phyloP scores from a whole-genome alignment of 2,113 vertebrate genomes.

The Clarias gariepinus region DNA sequence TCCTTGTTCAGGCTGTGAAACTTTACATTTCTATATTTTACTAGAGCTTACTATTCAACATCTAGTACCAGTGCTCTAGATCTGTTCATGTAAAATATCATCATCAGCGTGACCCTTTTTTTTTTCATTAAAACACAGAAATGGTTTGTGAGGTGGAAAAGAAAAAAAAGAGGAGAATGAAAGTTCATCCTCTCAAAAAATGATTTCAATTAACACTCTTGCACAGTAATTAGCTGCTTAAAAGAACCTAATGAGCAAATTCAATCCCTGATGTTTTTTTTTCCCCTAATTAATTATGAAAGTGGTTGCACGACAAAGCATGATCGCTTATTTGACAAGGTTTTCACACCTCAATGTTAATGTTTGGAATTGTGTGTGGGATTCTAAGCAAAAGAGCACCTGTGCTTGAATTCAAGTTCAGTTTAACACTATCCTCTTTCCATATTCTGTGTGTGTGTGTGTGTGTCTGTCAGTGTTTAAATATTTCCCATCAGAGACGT shows the following conservation, averaged over 20 bases:
- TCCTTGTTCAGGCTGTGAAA: not conserved
- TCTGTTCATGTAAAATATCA: no score
- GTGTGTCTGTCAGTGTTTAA: not conserved
- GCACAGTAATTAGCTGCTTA: constrained; percentile 89
- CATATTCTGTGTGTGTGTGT: not conserved
- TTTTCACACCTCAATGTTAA: constrained; percentile 7
- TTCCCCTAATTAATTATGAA: constrained; percentile 66
- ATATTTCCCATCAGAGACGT: not conserved
- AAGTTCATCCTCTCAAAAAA: constrained; percentile 70
- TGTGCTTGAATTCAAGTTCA: constrained; percentile 12
- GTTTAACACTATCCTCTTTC: not conserved
- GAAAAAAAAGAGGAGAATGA: constrained; percentile 58
- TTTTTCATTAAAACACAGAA: constrained; percentile 24
- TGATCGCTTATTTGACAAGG: constrained; percentile 56
- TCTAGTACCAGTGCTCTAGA: not conserved
- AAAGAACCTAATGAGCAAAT: constrained; percentile 84
- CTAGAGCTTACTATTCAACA: not conserved
- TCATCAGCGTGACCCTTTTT: constrained; percentile 47
- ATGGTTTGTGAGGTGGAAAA: not conserved
- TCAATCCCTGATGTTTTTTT: constrained; percentile 65
- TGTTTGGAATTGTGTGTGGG: constrained; percentile 25
- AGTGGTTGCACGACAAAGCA: constrained; percentile 60
- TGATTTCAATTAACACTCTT: constrained; percentile 91
- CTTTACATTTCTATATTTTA: not conserved
- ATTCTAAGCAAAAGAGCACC: constrained; percentile 43